phyloP scores from a whole-genome alignment of 2,888 invertebrate genomes.

The Eurois occulta region DNA sequence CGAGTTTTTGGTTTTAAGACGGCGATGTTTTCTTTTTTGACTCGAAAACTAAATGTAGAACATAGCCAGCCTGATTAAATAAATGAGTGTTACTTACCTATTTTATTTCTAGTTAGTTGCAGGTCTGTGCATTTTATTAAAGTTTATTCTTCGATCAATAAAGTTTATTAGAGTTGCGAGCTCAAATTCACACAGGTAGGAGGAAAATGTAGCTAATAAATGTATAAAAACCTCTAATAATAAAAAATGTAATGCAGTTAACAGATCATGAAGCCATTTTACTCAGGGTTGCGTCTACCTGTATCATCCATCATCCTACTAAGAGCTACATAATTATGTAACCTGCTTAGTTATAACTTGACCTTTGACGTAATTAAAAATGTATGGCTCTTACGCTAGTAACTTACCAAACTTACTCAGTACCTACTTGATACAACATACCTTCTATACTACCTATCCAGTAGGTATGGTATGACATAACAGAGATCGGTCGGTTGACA shows the following conservation, averaged over 20 bases:
- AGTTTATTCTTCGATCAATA: too few relatives aligned
- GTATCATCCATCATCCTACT: not conserved
- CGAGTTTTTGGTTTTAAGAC: too few relatives aligned
- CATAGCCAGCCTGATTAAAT: too few relatives aligned
- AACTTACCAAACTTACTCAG: not conserved
- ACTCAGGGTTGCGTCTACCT: not conserved
- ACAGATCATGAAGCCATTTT: conserved; percentile 24
- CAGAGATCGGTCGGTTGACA: not conserved
- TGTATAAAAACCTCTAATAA: not conserved
- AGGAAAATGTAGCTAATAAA: not conserved
- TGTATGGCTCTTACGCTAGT: not conserved
- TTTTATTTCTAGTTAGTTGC: too few relatives aligned
- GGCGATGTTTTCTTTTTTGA: not conserved
- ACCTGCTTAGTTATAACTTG: conserved; percentile 11
- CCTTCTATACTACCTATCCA: not conserved
- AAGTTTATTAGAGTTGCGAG: not conserved
- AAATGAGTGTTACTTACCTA: too few relatives aligned
- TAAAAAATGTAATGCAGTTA: conserved; percentile 16
- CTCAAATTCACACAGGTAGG: conserved; percentile 2
- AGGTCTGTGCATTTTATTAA: too few relatives aligned
- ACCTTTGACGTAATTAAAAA: conserved; percentile 21
- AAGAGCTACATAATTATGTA: not conserved
- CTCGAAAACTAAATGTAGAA: too few relatives aligned
- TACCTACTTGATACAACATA: not conserved
- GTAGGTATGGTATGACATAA: not conserved